These are phyloP conservation scores for Campylorhamphus procurvoides DNA, from an alignment of 2,113 vertebrate species.

Conservation along the genomic window DNA sequence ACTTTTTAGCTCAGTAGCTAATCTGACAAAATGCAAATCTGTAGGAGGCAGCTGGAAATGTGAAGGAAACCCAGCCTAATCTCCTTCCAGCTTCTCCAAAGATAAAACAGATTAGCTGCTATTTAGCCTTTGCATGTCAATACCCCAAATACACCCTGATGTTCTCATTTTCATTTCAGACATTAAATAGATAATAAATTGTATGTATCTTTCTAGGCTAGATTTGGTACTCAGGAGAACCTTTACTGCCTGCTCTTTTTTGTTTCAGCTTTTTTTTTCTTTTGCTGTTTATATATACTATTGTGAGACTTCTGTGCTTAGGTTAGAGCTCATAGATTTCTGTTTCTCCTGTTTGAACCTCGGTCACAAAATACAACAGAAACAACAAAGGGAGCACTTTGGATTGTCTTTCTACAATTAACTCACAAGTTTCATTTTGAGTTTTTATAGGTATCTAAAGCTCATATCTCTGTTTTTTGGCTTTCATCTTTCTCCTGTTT, in stretches of 20 bases:
- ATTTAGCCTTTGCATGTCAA: not conserved
- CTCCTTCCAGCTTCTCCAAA: not conserved
- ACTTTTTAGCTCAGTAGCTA: not conserved
- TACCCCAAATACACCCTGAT: not conserved
- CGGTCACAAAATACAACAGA: not conserved
- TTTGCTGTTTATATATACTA: not conserved
- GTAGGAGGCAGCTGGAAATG: slow-evolving; percentile 1
- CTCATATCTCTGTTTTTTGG: not conserved
- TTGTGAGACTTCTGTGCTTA: not conserved
- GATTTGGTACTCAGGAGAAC: not conserved
- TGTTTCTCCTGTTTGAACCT: not conserved
- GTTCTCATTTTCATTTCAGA: not conserved
- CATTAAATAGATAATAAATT: not conserved
- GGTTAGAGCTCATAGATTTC: not conserved
- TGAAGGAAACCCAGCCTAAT: not conserved
- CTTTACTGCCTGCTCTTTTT: not conserved
- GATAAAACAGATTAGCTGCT: not conserved
- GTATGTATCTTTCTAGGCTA: not conserved
- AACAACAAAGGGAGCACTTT: not conserved
- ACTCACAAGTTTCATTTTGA: not conserved
- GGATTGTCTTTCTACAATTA: not conserved
- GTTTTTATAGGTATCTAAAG: not conserved
- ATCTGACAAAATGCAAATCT: slow-evolving; percentile 14
- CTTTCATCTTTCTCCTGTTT: not conserved
- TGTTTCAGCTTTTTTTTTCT: not conserved